These are phyloP conservation scores for rat (Rattus norvegicus) DNA, from an alignment of 2,113 vertebrate species.

Conservation along the genomic window GRCr8 NC_086022.1:55943501-55944000, in stretches of 20 bases:
- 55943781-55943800: neutral
- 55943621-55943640: neutral
- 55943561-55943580: neutral
- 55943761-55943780: neutral
- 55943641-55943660: neutral
- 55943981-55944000: neutral
- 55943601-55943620: neutral
- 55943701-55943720: neutral
- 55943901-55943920: neutral
- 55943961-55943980: constrained; percentile 51
- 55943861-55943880: neutral
- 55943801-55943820: constrained; percentile 17
- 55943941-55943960: neutral
- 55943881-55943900: neutral
- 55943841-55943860: constrained; percentile 41
- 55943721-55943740: neutral
- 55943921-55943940: neutral
- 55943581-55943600: neutral
- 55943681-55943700: neutral
- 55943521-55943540: neutral
- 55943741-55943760: neutral
- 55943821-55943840: neutral
- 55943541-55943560: neutral
- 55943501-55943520: neutral
- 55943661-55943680: neutral